These are phyloP conservation scores for Homarus americanus DNA, from an alignment of 1,140 invertebrate genomes.

Conservation along the genomic window DNA sequence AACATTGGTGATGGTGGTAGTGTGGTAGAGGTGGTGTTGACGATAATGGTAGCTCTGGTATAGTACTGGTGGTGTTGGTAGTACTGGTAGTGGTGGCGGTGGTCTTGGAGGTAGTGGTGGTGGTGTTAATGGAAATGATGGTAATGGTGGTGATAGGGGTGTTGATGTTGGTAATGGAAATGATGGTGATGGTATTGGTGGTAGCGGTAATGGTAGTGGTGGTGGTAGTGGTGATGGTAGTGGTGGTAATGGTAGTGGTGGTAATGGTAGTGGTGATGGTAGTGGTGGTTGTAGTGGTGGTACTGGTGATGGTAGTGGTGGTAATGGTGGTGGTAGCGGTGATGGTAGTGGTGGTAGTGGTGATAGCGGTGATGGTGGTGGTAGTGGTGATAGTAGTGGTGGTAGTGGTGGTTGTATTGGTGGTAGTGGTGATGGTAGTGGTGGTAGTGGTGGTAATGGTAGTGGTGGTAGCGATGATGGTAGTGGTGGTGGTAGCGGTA, in stretches of 20 bases:
- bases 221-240: too few species aligned
- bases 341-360: constrained; percentile 9
- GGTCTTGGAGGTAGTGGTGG: too few species aligned
- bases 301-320: neutral
- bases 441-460: constrained; percentile 7
- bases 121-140: too few species aligned
- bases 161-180: neutral
- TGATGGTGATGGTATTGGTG: neutral
- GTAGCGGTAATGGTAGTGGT: neutral
- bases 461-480: neutral
- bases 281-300: neutral
- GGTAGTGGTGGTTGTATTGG: neutral
- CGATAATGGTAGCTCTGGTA: neutral
- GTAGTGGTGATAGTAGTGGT: constrained; percentile 1
- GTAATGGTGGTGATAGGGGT: neutral
- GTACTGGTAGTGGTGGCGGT: too few species aligned
- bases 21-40: too few species aligned
- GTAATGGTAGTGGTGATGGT: neutral
- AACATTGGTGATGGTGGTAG: too few species aligned
- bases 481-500: neutral
- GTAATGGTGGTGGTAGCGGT: constrained; percentile 8
- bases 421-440: neutral
- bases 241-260: too few species aligned
- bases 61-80: too few species aligned
- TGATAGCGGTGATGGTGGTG: neutral